A percentile compares a stretch with the other conserved stretches of the same genome.
Evolutionary conservation across 2,113 vertebrate genomes (phyloP).

Genomic region (Megatriorchis doriae): DNA sequence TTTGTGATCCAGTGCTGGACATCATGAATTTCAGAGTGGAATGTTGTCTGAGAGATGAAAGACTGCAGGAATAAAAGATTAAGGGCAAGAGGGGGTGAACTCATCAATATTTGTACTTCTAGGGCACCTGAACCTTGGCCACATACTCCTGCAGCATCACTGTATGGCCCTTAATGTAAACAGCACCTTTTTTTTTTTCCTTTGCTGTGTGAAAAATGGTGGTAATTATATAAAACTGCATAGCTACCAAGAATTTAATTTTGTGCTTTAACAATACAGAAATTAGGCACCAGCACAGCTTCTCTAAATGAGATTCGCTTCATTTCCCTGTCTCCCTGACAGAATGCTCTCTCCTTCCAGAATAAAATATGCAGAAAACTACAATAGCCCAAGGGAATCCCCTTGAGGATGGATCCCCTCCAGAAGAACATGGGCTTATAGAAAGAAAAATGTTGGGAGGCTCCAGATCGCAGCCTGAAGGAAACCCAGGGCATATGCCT

Average conservation of each 20-base stretch:
- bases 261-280: constrained; percentile 32
- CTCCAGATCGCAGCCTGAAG: background rate
- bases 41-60: background rate
- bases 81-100: background rate
- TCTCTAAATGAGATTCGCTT: constrained; percentile 7
- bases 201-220: background rate
- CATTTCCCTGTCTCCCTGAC: constrained; percentile 4
- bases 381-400: background rate
- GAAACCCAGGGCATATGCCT: background rate
- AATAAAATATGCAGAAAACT: background rate
- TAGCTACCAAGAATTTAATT: constrained; percentile 34
- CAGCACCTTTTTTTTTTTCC: background rate
- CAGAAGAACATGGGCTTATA: background rate
- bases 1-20: background rate
- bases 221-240: constrained; percentile 38
- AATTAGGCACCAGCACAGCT: background rate
- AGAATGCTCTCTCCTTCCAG: background rate
- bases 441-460: background rate
- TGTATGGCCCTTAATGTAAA: background rate
- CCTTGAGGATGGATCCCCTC: fast-evolving
- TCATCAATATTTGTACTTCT: background rate
- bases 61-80: background rate
- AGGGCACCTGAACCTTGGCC: background rate
- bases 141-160: background rate
- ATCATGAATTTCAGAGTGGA: background rate